Conservation (phyloP, 2,888 invertebrate species). For the Agrotis clavis region DNA sequence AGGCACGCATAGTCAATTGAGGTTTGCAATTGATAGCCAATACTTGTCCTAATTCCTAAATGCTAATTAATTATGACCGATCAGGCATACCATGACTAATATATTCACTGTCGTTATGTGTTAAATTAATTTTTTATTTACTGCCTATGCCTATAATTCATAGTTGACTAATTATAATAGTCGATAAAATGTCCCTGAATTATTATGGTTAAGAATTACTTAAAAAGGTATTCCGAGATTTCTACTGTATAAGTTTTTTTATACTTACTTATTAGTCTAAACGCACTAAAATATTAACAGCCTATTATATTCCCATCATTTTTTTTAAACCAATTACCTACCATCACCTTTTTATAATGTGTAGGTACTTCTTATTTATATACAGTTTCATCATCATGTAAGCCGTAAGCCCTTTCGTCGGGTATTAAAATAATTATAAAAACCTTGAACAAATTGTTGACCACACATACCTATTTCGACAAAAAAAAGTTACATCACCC, state of each 20-base stretch:
- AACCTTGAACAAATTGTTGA: constrained; percentile 51
- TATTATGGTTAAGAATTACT: not conserved
- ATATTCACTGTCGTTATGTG: not conserved
- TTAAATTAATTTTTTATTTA: constrained; percentile 8
- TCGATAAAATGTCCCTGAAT: not conserved
- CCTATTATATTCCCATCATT: constrained; percentile 22
- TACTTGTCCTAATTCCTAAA: constrained; percentile 16
- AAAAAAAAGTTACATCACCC: constrained; percentile 61
- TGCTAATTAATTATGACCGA: constrained; percentile 8
- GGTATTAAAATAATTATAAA: constrained; percentile 25
- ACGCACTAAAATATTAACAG: not conserved
- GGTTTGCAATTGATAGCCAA: constrained; percentile 23
- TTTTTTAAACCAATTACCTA: not conserved
- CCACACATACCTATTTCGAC: constrained; percentile 38
- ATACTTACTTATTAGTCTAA: not conserved
- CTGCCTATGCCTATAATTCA: constrained; percentile 7
- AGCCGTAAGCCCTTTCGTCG: constrained; percentile 50
- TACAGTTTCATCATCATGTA: constrained; percentile 15
- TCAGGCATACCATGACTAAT: not conserved
- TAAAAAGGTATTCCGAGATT: not conserved
- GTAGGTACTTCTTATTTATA: constrained; percentile 1
- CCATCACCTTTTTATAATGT: constrained; percentile 8
- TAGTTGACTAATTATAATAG: not conserved
- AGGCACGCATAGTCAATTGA: constrained; percentile 19
- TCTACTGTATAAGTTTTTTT: not conserved